These are phyloP conservation scores for Ctenicera cuprea DNA, from an alignment of 2,888 invertebrate genomes.

Conservation along the genomic window DNA sequence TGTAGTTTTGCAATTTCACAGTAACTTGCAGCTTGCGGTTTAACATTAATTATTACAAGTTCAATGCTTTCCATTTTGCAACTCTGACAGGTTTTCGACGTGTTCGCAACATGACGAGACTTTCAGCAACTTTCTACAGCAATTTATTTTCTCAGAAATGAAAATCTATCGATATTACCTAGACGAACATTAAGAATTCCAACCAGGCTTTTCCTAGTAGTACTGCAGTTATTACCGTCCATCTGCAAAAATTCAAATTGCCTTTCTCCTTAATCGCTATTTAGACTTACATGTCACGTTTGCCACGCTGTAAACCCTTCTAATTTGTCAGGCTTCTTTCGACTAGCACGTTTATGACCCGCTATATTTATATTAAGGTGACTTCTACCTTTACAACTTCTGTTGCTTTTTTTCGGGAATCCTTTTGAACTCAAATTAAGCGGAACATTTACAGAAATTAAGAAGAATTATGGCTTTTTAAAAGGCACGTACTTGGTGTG, in stretches of 20 bases:
- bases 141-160: conserved; percentile 46
- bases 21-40: conserved; percentile 42
- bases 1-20: conserved; percentile 45
- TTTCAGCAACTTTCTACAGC: conserved; percentile 43
- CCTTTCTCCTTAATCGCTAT: conserved; percentile 51
- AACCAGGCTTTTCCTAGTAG: conserved; percentile 35
- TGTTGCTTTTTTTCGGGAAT: neutral
- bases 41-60: conserved; percentile 49
- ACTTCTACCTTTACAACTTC: neutral
- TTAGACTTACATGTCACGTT: conserved; percentile 48
- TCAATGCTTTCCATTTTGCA: conserved; percentile 49
- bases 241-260: conserved; percentile 48
- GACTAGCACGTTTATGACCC: conserved; percentile 42
- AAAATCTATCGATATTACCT: conserved; percentile 33
- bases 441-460: conserved; percentile 14
- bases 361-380: conserved; percentile 36
- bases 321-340: conserved; percentile 46
- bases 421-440: neutral
- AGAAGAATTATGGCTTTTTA: conserved; percentile 30
- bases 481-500: conserved; percentile 30
- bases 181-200: conserved; percentile 30
- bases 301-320: conserved; percentile 44
- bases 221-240: conserved; percentile 35
- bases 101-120: conserved; percentile 17
- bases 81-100: conserved; percentile 39